Evolutionary conservation across 2,113 vertebrate species (phyloP).

Genomic region (Lathamus discolor): DNA sequence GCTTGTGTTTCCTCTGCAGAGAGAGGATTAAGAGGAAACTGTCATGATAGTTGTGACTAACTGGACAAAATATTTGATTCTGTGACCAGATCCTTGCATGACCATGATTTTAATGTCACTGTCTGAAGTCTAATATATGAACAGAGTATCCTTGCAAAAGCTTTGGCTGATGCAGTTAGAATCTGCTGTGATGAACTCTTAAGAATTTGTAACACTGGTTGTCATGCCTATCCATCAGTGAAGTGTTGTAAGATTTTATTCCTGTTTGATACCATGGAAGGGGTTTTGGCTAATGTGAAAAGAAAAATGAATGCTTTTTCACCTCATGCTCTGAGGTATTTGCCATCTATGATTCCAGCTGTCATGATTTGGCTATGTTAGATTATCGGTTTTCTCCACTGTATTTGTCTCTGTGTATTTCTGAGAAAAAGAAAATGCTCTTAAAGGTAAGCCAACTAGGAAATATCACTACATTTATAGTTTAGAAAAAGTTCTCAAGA

Average conservation of each 20-base stretch:
- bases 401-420: not conserved
- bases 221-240: not conserved
- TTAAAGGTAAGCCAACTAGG: not conserved
- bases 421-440: not conserved
- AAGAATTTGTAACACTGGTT: not conserved
- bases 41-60: not conserved
- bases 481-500: not conserved
- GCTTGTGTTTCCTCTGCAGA: not conserved
- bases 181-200: not conserved
- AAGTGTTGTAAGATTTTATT: not conserved
- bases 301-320: not conserved
- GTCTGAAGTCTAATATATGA: not conserved
- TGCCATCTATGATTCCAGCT: not conserved
- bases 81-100: not conserved
- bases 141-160: not conserved
- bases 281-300: not conserved
- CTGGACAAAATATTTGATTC: not conserved
- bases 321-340: not conserved
- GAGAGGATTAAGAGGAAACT: not conserved
- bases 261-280: not conserved
- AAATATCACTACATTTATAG: not conserved
- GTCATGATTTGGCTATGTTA: not conserved
- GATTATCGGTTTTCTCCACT: not conserved
- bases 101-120: not conserved
- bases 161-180: not conserved